Base-by-base conservation (phyloP, 2,888 invertebrate genomes). In the Parnassius mnemosyne region DNA sequence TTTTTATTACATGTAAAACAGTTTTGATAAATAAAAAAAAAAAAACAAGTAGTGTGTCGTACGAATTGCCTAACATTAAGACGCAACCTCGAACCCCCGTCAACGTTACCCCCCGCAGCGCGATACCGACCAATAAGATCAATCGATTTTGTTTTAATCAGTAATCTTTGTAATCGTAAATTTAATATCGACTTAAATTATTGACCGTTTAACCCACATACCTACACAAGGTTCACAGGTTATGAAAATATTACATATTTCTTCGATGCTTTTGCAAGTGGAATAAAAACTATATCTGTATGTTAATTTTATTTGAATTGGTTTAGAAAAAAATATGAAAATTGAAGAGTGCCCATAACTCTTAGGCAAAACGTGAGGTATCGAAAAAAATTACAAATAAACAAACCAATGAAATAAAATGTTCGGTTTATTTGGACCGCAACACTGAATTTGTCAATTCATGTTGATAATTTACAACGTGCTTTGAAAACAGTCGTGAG, bases 71-170 rank as follows among this genome's bases (percentile, higher is more conserved):
- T 34, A 13, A 46, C 46, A 54, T 44, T 9, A n/a, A 49, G 49
- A 54, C 10, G 16, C 16, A 13, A 46, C 44, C 13, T 5, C 44
- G n/a, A 10, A 25, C 16, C 43, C 49, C 41, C 56, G 25, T 47
- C 53, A 59, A 44, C 41, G 46, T 10, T 50, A 65, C 74, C 69
- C 68, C 82, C 81, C 76, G 78, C 74, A 69, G 78, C n/a, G 76
- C 49, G 56, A 53, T 52, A 60, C 62, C 62, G 65, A 67, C 71
- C 73, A 75, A 78, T 75, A 76, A 75, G 76, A 78, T 71, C 75
- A 73, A 76, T 79, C 76, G 77, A 81, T 79, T 79, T 73, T 73
- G 71, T 76, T 78, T 74, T 75, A 81, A 83, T 83, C 78, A 78
- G 72, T 54, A 50, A 57, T 63, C 79, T 78, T 76, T 80, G 78